Base-by-base conservation (phyloP, 1,140 invertebrate species). In the Apis florea region DNA sequence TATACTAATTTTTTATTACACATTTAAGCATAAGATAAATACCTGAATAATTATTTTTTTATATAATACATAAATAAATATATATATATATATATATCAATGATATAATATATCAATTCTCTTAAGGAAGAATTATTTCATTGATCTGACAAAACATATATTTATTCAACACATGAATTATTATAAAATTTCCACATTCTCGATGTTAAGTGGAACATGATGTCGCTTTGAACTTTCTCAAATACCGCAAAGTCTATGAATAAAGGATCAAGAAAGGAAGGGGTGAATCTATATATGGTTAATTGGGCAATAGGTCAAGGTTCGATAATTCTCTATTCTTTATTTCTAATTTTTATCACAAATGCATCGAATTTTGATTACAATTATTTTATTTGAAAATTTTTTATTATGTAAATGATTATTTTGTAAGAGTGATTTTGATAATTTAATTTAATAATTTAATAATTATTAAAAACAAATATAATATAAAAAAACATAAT, bases 251-350 rank as follows among this genome's bases (percentile, higher is more conserved):
- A 26, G 9, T 72, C 26, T 54, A 64, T 21, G 77, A 64, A 73
- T 72, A 64, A 79, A 56, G 59, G 69, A 79, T 73, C 11, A 64
- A 12, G n/a, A 11, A 21, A 13, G 13, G 10, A 40, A 24, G 24
- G 24, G 13, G 31, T 58, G 53, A 59, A 68, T 59, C 53, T 69
- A 59, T 78, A 69, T 5, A 5, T 47, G 19, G 21, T 49, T 78
- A 78, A 78, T 78, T 78, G n/a, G 19, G 53, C 24, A 31, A 70
- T 70, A 78, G 76, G 64, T 70, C 66, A 78, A 70, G 53, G 66
- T 59, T 70, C 54, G 40, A 47, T 49, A 79, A 63, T 19, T 71
- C 9, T 58, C 49, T 54, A 40, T 26, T n/a, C 8, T 58, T 69
- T 24, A 54, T 26, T 24, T 12, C 64, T 59, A 13, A 69, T 51